Conservation (phyloP, 2,888 invertebrate species). For the Homarus gammarus region DNA sequence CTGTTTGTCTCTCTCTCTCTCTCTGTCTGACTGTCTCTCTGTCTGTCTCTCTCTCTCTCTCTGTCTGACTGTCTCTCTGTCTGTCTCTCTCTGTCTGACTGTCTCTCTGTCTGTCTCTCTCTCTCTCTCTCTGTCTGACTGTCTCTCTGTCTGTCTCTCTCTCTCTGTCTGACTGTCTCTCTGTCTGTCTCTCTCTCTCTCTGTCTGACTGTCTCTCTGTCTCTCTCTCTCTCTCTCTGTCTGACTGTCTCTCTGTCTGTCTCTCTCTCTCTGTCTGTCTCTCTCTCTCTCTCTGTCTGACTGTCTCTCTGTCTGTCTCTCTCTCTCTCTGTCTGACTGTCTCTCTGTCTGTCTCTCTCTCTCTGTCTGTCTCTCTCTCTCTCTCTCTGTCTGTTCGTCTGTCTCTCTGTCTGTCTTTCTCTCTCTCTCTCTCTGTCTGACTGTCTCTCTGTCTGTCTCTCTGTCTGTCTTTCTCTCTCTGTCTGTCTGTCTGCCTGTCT, state of each 20-base stretch:
- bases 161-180: too few relatives aligned
- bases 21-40: not conserved
- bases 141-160: not conserved
- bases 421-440: too few relatives aligned
- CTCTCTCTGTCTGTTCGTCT: too few relatives aligned
- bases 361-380: not conserved
- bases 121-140: not conserved
- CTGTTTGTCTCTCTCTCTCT: too few relatives aligned
- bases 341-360: too few relatives aligned
- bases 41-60: slow-evolving; percentile 14
- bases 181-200: too few relatives aligned
- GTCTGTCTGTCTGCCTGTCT: not conserved
- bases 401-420: too few relatives aligned
- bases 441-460: too few relatives aligned
- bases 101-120: slow-evolving; percentile 13
- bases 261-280: too few relatives aligned
- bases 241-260: too few relatives aligned
- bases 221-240: not conserved
- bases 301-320: not conserved
- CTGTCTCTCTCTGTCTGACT: slow-evolving; percentile 15
- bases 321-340: not conserved
- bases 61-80: slow-evolving; percentile 25
- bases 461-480: accelerated
- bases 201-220: not conserved
- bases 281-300: too few relatives aligned